These are phyloP conservation scores for Sesamia inferens DNA, from an alignment of 2,888 invertebrate genomes.

Conservation along the genomic window DNA sequence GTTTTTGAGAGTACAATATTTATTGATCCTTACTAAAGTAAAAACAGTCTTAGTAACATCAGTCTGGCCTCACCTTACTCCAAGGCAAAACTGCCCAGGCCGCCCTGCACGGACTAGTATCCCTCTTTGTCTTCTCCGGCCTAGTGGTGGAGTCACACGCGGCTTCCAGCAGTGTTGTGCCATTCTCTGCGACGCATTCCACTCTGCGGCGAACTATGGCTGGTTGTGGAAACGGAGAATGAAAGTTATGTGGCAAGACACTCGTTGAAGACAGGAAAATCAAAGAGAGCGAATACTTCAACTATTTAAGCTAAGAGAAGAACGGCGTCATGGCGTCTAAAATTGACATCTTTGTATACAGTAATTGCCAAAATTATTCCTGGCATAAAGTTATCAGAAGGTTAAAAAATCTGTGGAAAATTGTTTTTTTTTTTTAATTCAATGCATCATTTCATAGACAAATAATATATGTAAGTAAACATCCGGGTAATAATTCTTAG, in stretches of 20 bases:
- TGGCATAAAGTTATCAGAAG: no score
- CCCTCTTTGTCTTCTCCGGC: slow-evolving; percentile 95
- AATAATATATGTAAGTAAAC: no score
- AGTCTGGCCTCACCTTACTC: slow-evolving; percentile 93
- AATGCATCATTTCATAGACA: no score
- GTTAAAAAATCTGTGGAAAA: no score
- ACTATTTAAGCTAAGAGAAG: background rate
- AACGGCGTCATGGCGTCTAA: no score
- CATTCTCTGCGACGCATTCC: slow-evolving; percentile 87
- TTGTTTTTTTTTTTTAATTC: no score
- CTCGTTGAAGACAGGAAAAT: background rate
- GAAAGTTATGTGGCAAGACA: background rate
- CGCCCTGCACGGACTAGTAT: slow-evolving; percentile 96
- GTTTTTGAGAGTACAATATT: no score
- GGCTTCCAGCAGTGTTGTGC: slow-evolving; percentile 73
- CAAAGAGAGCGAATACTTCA: background rate
- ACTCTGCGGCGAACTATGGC: slow-evolving; percentile 82
- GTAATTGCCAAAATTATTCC: no score
- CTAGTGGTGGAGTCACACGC: slow-evolving; percentile 93
- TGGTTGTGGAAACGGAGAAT: slow-evolving; percentile 45
- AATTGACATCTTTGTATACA: no score
- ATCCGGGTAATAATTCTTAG: no score
- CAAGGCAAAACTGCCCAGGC: slow-evolving; percentile 97
- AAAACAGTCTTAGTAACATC: background rate
- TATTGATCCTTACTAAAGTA: background rate